Percentiles rank a stretch among this genome's conserved stretches.
Evolutionary conservation across 1,140 invertebrate genomes (phyloP).

Genomic region (Leptopilina boulardi): DNA sequence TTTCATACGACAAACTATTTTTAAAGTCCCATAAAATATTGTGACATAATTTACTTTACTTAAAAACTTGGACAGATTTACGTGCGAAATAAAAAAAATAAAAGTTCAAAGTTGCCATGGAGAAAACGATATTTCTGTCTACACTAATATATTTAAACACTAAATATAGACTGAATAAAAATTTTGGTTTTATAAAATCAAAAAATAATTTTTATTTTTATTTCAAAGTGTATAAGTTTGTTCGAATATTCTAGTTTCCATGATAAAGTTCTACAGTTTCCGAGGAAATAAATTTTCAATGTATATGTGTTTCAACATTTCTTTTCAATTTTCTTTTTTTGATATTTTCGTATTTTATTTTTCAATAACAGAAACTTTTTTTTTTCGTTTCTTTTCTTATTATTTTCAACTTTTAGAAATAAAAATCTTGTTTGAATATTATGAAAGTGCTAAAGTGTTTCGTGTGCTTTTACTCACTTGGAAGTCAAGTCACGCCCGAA

Average conservation of each 20-base stretch:
- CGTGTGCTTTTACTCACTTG: not conserved
- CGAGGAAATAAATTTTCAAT: too few relatives aligned
- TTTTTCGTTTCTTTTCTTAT: not conserved
- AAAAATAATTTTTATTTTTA: not conserved
- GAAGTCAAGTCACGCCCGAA: constrained; percentile 18
- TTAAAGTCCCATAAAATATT: not conserved
- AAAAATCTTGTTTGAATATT: not conserved
- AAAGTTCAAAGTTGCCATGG: not conserved
- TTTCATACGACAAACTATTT: not conserved
- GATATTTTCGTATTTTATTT: not conserved
- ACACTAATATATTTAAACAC: not conserved
- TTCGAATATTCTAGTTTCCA: too few relatives aligned
- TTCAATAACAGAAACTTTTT: too few relatives aligned
- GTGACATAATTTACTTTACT: not conserved
- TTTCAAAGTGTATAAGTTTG: too few relatives aligned
- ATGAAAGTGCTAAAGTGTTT: not conserved
- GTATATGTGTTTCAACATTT: too few relatives aligned
- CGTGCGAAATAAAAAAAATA: not conserved
- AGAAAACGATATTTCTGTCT: not conserved
- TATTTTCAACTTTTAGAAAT: not conserved
- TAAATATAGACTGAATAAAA: not conserved
- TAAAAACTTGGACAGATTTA: not conserved
- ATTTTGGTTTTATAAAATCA: not conserved
- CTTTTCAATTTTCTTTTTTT: too few relatives aligned
- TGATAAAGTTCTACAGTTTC: too few relatives aligned